A percentile compares a stretch with the other conserved stretches of the same genome.
Conservation (phyloP, 2,113 vertebrate species). For the Cyanistes caeruleus region DNA sequence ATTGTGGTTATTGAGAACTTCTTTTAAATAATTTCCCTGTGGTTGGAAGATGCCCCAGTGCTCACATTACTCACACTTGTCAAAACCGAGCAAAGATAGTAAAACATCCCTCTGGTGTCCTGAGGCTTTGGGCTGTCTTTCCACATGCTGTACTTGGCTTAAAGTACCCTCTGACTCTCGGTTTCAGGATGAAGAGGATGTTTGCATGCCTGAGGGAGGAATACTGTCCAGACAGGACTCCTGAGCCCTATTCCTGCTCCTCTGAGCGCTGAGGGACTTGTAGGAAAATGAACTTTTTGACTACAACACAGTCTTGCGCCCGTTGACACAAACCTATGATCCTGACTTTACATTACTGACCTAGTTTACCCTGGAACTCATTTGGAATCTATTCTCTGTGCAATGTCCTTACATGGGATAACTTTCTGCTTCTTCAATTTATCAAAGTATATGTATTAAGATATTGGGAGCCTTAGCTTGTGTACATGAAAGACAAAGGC, state of each 20-base stretch:
- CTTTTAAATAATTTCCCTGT: slow-evolving; percentile 36
- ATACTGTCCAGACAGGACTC: not conserved
- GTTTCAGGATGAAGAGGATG: not conserved
- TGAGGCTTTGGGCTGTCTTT: not conserved
- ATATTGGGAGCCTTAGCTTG: not conserved
- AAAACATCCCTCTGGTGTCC: not conserved
- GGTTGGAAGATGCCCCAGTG: not conserved
- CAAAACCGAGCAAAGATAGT: not conserved
- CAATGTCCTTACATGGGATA: not conserved
- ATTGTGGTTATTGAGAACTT: not conserved
- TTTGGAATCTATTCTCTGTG: not conserved
- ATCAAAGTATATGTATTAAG: not conserved
- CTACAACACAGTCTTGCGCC: not conserved
- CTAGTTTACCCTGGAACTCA: not conserved
- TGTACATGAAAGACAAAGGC: not conserved
- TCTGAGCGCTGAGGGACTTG: not conserved
- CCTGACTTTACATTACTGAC: not conserved
- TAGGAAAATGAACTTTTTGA: not conserved
- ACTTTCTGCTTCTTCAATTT: not conserved
- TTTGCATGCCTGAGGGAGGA: not conserved
- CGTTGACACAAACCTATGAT: not conserved
- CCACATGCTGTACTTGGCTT: not conserved
- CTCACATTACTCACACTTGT: slow-evolving; percentile 26
- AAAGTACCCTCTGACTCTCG: not conserved
- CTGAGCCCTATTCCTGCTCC: not conserved